Evolutionary conservation across 2,888 invertebrate species (phyloP), one percentile per base, ranked within the genome.

Genomic region (Ophonus ardosiacus): DNA sequence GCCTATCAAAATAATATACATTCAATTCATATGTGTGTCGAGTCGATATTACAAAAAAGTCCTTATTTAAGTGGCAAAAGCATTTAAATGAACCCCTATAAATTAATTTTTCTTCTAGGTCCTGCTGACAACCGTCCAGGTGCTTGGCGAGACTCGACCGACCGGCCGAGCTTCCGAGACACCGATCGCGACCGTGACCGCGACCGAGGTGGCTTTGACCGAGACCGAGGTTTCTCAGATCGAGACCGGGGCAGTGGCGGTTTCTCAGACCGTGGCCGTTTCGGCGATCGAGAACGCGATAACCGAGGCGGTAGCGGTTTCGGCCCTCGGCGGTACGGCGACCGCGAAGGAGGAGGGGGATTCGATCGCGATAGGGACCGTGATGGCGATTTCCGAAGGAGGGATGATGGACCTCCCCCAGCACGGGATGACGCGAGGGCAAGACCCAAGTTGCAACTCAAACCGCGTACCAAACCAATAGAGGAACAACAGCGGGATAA

Each of bases 391-490:
- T 71, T 80, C 24, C 86, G 88, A 85, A 86, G 89, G 81, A 87
- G 88, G 78, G 87, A 86, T 24, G 89, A 88, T 85, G 88, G 88
- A 63, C 80, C 86, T 74, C 87, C 86, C 87, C 86, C 86, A 86
- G 88, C 87, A 81, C 86, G 81, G 85, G 86, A 87, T 88, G 65
- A 63, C 0, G 43, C 94, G 15, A 93, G 94, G 85, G 95, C 95
- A 88, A 94, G 98, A 84, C 97, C 96, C 7, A 96, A 96, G 90
- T 90, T 98, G 88, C 94, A 96, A 87, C 92, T 98, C 86, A 93
- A 95, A 85, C 98, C 98, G 8, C 94, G 98, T 74, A 95, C 97
- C 1, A 94, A 95, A 88, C 97, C 97, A 0, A 91, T 93, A 43
- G 96, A 94, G 43, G 43, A 51, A 13, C 43, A 51, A 13, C 43